Percentiles rank a stretch among this genome's conserved stretches.
These are phyloP conservation scores for Eutolmus rufibarbis DNA, from an alignment of 2,888 invertebrate species.

Conservation along the genomic window DNA sequence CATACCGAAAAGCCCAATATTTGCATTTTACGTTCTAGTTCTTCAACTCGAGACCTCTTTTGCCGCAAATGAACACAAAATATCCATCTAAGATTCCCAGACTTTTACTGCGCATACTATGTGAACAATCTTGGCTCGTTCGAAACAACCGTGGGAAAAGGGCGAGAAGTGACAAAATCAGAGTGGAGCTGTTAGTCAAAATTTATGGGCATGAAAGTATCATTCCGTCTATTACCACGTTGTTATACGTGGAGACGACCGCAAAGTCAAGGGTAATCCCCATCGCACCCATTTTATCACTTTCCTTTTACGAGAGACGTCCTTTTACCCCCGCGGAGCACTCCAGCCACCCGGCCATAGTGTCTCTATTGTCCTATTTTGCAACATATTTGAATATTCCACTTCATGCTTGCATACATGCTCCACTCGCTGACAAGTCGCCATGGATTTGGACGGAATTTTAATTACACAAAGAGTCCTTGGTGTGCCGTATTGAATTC, in stretches of 20 bases:
- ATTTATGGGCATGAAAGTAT: background rate
- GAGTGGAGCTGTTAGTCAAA: background rate
- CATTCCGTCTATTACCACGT: background rate
- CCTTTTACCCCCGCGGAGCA: background rate
- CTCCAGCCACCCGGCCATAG: background rate
- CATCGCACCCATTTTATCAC: background rate
- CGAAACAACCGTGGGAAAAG: background rate
- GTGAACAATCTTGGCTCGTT: background rate
- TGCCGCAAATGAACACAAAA: background rate
- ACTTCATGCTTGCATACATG: background rate
- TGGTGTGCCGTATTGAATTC: background rate
- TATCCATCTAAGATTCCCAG: background rate
- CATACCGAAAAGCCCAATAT: background rate
- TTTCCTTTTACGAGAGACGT: background rate
- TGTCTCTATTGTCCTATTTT: background rate
- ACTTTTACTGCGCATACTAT: background rate
- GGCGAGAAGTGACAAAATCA: background rate
- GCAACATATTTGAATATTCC: background rate
- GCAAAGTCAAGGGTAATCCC: background rate
- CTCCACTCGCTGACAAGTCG: background rate
- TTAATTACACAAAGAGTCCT: slow-evolving; percentile 4
- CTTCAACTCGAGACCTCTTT: background rate
- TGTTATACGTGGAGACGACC: background rate
- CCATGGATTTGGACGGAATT: background rate
- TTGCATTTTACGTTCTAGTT: background rate